These are phyloP conservation scores for Drosophila micromelanica DNA, from an alignment of 1,140 invertebrate species.

Conservation along the genomic window DNA sequence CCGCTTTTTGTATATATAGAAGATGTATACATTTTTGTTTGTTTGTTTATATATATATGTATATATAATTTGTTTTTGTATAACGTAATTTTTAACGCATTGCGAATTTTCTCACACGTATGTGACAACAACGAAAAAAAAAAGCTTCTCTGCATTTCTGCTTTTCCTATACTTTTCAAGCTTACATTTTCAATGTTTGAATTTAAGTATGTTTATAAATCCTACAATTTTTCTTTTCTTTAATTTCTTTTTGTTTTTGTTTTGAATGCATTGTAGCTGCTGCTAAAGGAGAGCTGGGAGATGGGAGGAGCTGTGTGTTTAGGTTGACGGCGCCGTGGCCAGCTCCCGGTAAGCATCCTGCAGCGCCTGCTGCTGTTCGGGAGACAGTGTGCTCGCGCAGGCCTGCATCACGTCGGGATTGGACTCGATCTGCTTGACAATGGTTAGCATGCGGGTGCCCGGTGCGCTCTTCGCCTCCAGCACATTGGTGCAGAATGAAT, in stretches of 20 bases:
- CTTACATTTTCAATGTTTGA: conserved; percentile 22
- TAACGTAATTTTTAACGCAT: conserved; percentile 6
- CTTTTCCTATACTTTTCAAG: conserved; percentile 32
- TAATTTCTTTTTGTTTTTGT: neutral
- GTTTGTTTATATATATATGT: neutral
- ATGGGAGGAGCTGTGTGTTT: conserved; percentile 17
- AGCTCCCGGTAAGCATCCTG: conserved; percentile 87
- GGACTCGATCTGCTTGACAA: conserved; percentile 89
- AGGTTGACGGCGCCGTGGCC: conserved; percentile 48
- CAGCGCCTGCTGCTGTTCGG: conserved; percentile 93
- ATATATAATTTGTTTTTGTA: conserved; percentile 6
- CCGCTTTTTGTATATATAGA: conserved; percentile 20
- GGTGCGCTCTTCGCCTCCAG: conserved; percentile 87
- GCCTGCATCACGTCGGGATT: conserved; percentile 93
- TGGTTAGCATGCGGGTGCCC: conserved; percentile 88
- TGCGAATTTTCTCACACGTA: conserved; percentile 3
- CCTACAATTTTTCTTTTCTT: conserved; percentile 23
- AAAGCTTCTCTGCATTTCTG: conserved; percentile 16
- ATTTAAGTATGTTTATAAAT: conserved; percentile 24
- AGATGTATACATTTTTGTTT: conserved; percentile 21
- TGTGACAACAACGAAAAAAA: conserved; percentile 9
- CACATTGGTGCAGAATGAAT: conserved; percentile 93
- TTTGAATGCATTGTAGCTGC: conserved; percentile 14
- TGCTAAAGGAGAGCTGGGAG: conserved; percentile 5
- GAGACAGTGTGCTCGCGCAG: conserved; percentile 90